Conservation (phyloP, 2,113 vertebrate genomes). For the Cyanoliseus patagonus region DNA sequence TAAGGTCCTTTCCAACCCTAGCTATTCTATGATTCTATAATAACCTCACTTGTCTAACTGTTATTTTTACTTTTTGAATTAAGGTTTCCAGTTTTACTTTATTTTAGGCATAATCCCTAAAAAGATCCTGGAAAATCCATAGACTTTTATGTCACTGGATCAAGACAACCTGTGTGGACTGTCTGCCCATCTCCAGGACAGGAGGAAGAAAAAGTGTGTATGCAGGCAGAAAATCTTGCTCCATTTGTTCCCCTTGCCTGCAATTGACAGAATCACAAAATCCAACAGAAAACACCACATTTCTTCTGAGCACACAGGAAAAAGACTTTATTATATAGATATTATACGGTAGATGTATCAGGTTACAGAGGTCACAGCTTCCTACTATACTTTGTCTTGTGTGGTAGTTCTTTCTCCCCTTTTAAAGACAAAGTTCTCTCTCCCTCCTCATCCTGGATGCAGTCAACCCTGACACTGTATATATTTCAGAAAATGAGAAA, state of each 20-base stretch:
- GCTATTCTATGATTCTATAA: neutral
- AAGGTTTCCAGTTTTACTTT: neutral
- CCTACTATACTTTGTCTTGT: neutral
- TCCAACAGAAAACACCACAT: neutral
- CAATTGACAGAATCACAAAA: neutral
- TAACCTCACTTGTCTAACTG: neutral
- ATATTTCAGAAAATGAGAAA: neutral
- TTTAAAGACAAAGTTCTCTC: neutral
- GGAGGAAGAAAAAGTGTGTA: neutral
- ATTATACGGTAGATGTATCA: neutral
- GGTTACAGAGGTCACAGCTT: neutral
- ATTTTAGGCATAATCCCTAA: neutral
- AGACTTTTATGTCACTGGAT: neutral
- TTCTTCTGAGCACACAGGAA: neutral
- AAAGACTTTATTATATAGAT: neutral
- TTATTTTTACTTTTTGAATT: neutral
- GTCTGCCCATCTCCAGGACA: neutral
- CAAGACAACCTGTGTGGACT: neutral
- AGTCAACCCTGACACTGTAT: neutral
- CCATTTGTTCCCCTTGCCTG: neutral
- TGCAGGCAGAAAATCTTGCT: neutral
- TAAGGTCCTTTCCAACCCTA: no score
- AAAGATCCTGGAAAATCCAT: neutral
- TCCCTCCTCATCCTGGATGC: neutral
- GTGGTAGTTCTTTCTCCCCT: neutral